Conservation (phyloP, 1,140 invertebrate genomes). For the Heliconius nattereri region DNA sequence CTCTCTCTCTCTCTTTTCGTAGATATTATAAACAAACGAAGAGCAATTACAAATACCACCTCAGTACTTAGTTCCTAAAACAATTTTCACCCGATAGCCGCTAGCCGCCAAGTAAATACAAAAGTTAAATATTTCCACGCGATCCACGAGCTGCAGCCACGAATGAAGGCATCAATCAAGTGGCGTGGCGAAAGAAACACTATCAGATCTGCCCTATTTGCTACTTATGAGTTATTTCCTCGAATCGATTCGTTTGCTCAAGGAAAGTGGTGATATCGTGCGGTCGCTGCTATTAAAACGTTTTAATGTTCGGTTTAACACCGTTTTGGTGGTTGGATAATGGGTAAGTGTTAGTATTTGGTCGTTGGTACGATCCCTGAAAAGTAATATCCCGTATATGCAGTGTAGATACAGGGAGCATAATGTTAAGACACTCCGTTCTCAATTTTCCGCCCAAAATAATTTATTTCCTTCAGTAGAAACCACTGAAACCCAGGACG, state of each 20-base stretch:
- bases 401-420: no score
- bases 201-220: constrained; percentile 69
- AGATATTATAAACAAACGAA: background rate
- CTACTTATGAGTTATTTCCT: constrained; percentile 69
- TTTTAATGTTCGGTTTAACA: background rate
- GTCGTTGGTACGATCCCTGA: no score
- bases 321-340: background rate
- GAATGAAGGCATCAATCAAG: constrained; percentile 70
- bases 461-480: no score
- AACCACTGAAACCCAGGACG: no score
- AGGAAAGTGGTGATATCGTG: constrained; percentile 13
- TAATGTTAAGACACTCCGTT: background rate
- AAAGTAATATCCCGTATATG: no score
- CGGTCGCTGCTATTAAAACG: background rate
- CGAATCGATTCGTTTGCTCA: constrained; percentile 48
- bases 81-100: background rate
- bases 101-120: background rate
- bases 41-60: background rate
- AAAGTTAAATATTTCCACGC: constrained; percentile 21
- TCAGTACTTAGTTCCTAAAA: background rate
- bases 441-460: no score
- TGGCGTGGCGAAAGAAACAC: constrained; percentile 59
- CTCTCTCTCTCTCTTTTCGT: no score
- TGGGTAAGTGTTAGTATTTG: no score
- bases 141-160: constrained; percentile 28